Percentiles rank a stretch among this genome's conserved stretches.
Evolutionary conservation across 2,888 invertebrate genomes (phyloP).

Genomic region (Muscina levida): DNA sequence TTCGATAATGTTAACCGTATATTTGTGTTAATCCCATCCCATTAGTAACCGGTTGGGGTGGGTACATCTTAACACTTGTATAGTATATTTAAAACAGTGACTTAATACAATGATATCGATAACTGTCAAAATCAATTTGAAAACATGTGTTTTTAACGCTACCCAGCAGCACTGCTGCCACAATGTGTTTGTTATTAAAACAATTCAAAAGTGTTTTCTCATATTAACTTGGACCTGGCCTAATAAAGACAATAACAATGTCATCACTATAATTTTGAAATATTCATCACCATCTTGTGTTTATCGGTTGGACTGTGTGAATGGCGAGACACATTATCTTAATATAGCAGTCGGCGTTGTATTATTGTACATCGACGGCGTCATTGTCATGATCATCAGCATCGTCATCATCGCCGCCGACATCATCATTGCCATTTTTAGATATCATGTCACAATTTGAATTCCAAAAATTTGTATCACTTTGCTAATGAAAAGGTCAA

Average conservation of each 20-base stretch:
- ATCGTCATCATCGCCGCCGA: no score
- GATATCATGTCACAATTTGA: conserved; percentile 20
- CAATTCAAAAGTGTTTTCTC: background rate
- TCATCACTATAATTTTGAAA: background rate
- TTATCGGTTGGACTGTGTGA: no score
- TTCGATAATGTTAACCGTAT: no score
- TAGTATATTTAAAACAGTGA: conserved; percentile 37
- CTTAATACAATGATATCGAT: conserved; percentile 16
- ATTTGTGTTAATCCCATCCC: no score
- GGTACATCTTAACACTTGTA: no score
- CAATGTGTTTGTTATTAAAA: background rate
- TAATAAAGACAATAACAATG: background rate
- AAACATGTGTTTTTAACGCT: conserved; percentile 10
- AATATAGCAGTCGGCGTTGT: no score
- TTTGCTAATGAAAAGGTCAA: background rate
- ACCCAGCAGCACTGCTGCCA: background rate
- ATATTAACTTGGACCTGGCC: background rate
- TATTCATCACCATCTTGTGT: background rate
- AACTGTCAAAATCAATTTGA: background rate
- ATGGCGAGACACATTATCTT: background rate
- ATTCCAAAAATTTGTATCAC: conserved; percentile 18
- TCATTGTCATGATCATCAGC: no score
- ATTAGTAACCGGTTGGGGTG: background rate
- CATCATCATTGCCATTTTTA: no score
- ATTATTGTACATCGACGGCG: no score